phyloP scores from a whole-genome alignment of 2,888 invertebrate genomes.

The Tipula helvola region DNA sequence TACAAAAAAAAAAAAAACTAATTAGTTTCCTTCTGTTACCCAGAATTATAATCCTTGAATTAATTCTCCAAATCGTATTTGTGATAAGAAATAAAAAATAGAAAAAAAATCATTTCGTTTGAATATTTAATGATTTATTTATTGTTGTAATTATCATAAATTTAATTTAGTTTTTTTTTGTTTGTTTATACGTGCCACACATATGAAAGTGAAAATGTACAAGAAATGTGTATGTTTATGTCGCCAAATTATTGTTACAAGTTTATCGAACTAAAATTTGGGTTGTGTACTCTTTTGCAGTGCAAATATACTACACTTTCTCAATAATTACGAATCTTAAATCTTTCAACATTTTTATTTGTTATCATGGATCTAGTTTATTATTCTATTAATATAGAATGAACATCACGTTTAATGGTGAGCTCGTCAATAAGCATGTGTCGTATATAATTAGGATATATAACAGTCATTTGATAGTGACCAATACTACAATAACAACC shows the following conservation, averaged over 20 bases:
- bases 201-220: not conserved
- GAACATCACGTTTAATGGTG: not conserved
- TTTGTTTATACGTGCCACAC: not conserved
- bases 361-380: not conserved
- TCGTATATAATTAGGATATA: not conserved
- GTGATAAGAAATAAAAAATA: not conserved
- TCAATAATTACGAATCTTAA: not conserved
- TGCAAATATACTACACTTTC: not conserved
- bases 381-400: not conserved
- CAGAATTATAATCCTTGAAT: not conserved
- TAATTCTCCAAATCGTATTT: not conserved
- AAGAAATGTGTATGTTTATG: not conserved
- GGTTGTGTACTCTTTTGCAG: not conserved
- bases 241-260: not conserved
- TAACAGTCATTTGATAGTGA: not conserved
- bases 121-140: not conserved
- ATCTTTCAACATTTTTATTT: not conserved
- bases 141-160: not conserved
- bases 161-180: not conserved
- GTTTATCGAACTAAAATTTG: not conserved
- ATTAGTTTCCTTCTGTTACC: not conserved
- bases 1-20: not conserved
- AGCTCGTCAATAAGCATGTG: not conserved
- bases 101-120: not conserved
- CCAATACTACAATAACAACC: not conserved